Conservation (phyloP, 1,140 invertebrate species). For the Stenopsyche tienmushanensis region DNA sequence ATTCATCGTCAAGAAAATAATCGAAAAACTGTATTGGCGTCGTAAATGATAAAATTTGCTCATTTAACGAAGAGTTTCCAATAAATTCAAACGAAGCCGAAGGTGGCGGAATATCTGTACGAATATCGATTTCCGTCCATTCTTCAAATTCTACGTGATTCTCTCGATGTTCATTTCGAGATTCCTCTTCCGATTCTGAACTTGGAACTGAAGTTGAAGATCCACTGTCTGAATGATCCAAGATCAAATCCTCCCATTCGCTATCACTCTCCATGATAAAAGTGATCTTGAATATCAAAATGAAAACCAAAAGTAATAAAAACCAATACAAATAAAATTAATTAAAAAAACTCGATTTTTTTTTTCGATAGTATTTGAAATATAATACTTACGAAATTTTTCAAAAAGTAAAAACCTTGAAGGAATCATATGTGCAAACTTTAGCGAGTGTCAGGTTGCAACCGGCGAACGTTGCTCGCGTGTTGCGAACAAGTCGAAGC, state of each 20-base stretch:
- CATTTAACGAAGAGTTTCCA: constrained; percentile 5
- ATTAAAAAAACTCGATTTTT: not conserved
- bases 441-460: not conserved
- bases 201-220: constrained; percentile 1
- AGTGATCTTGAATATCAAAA: constrained; percentile 7
- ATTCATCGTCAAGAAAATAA: constrained; percentile 11
- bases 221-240: constrained; percentile 7
- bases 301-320: not conserved
- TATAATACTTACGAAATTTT: constrained; percentile 18
- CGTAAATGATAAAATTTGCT: constrained; percentile 7
- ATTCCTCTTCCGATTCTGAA: constrained; percentile 9
- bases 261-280: constrained; percentile 2
- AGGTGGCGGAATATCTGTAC: constrained; percentile 10
- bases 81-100: constrained; percentile 6
- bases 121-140: not conserved
- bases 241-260: constrained; percentile 4
- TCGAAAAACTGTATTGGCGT: not conserved
- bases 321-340: constrained; percentile 10
- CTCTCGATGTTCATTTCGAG: constrained; percentile 3
- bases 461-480: too few species aligned
- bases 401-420: constrained; percentile 12
- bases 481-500: too few species aligned
- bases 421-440: constrained; percentile 2
- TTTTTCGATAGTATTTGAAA: constrained; percentile 2
- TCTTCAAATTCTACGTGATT: not conserved